Evolutionary conservation across 30 jellyfish, hydroid and myxozoan species (phyloP).

Genomic region (Catostylus mosaicus): DNA sequence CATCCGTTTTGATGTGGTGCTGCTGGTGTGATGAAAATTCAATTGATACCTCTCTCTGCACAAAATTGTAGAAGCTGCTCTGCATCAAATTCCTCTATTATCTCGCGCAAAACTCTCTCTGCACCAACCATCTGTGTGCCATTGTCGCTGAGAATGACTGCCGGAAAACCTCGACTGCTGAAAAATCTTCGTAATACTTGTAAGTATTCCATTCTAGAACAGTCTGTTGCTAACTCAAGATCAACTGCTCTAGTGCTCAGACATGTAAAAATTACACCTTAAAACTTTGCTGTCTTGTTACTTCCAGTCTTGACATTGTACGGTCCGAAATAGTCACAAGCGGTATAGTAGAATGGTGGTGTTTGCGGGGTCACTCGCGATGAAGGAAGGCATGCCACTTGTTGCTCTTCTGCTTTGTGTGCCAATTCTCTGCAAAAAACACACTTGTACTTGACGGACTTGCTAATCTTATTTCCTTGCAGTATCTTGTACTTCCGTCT

Average conservation of each 20-base stretch:
- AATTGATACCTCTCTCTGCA: conserved; percentile 61
- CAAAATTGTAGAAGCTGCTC: conserved; percentile 49
- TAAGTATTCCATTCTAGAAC: conserved; percentile 46
- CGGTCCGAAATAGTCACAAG: conserved; percentile 72
- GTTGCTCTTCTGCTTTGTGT: conserved; percentile 64
- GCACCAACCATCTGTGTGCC: conserved; percentile 78
- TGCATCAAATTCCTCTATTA: conserved; percentile 51
- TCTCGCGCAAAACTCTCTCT: conserved; percentile 48
- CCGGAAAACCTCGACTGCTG: conserved; percentile 74
- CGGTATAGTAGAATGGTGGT: conserved; percentile 73
- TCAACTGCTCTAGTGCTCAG: conserved; percentile 75
- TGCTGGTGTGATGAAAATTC: conserved; percentile 76
- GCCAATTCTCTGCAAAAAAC: conserved; percentile 53
- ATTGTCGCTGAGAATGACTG: conserved; percentile 64
- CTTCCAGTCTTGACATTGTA: conserved; percentile 57
- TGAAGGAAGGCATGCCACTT: conserved; percentile 56
- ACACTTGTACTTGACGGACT: conserved; percentile 56
- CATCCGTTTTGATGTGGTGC: conserved; percentile 80
- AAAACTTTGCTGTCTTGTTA: conserved; percentile 55
- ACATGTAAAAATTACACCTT: conserved; percentile 69
- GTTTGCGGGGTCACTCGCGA: conserved; percentile 55
- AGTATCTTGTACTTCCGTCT: conserved; percentile 59
- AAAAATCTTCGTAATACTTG: conserved; percentile 75
- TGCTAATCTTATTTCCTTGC: conserved; percentile 52
- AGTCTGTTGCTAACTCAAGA: conserved; percentile 66